Conservation (phyloP, 1,140 invertebrate species). For the Drosophila hydei region DNA sequence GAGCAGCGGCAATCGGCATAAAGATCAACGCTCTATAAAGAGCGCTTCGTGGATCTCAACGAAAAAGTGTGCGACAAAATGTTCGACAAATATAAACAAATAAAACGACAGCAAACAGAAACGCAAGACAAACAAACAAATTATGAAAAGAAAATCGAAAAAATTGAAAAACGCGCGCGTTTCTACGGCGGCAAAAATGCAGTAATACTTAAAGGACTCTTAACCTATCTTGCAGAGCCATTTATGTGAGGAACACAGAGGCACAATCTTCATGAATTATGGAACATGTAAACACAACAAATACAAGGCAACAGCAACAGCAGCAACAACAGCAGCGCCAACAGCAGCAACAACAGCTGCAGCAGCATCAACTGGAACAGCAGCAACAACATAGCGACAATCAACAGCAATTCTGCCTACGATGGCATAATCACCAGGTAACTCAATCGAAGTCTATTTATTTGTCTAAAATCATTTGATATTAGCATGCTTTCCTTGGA, state of each 20-base stretch:
- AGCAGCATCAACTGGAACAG: conserved; percentile 70
- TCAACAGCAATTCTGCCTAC: conserved; percentile 90
- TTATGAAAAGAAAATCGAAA: conserved; percentile 63
- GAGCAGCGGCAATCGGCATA: conserved; percentile 17
- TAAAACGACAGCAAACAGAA: conserved; percentile 47
- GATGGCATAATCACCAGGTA: conserved; percentile 93
- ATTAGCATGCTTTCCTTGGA: not conserved
- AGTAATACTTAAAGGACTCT: not conserved
- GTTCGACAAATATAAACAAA: conserved; percentile 73
- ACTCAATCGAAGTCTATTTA: not conserved
- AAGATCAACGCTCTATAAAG: conserved; percentile 56
- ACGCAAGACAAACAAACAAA: conserved; percentile 65
- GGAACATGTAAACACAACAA: conserved; percentile 81
- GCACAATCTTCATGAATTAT: conserved; percentile 71
- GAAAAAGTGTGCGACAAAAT: conserved; percentile 71
- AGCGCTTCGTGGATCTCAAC: conserved; percentile 40
- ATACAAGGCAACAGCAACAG: conserved; percentile 62
- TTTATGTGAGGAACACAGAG: conserved; percentile 45
- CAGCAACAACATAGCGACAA: conserved; percentile 75
- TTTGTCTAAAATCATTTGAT: not conserved
- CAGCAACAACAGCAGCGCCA: conserved; percentile 52
- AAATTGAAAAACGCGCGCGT: conserved; percentile 31
- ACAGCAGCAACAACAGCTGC: conserved; percentile 54
- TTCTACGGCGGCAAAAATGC: conserved; percentile 36
- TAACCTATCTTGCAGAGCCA: conserved; percentile 51